Evolutionary conservation across 1,140 invertebrate genomes (phyloP), one percentile per base, ranked within the genome.

Genomic region (Polypedilum pembai): DNA sequence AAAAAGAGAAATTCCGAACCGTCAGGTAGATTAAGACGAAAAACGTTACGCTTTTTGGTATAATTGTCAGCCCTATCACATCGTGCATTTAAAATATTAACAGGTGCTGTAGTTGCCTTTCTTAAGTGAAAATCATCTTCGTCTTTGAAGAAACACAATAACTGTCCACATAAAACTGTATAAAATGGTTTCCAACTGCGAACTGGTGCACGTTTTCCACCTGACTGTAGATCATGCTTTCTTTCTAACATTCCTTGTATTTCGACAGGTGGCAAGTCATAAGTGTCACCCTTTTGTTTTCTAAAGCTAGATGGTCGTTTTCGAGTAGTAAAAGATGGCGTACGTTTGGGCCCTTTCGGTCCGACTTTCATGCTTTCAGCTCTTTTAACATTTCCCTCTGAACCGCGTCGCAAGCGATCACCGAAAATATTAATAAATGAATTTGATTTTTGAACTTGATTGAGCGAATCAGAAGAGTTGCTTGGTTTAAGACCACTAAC

Each of bases 61-160:
- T 98, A 99, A 83, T 98, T 94, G 69, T 90, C 88, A 1, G 96
- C 95, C 56, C 91, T 88, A 76, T 89, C 88, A 83, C 94, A 96
- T 66, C 86, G 83, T 0, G 86, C 86, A 76, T 95, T 92, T 76
- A 94, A 89, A 73, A 99, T 92, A 73, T 91, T 94, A 5, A 98
- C 89, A 0, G 96, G 96, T 0, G 96, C 91, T 3, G 91, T 90
- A 0, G 93, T 90, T 0, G 94, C 93, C 84, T 97, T 96, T 77
- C 91, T 90, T 75, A 89, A 88, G 66, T 88, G 85, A 83, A 98
- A 98, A 85, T 96, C 95, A 76, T 92, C 90, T 78, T 93, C 90
- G 80, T 98, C 96, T 80, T 96, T 95, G 85, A 98, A 99, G 90
- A 99, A 99, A 84, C 96, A 98, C 21, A 99, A 84, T 75, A 98